These are phyloP conservation scores for Amphiprion percula DNA, from an alignment of 2,113 vertebrate species.

Conservation along the genomic window DNA sequence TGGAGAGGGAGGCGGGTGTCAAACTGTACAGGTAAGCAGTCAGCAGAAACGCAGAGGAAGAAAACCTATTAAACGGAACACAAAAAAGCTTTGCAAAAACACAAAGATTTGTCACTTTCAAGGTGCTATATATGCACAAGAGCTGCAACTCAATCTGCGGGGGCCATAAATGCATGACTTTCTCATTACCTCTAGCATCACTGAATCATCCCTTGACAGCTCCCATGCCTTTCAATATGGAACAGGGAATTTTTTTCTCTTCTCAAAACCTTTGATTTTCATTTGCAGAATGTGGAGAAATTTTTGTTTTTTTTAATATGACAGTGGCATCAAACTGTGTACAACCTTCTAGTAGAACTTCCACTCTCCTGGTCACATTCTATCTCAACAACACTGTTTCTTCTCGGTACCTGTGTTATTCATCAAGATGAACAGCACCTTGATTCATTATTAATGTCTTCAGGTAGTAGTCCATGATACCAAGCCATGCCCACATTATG, in stretches of 20 bases:
- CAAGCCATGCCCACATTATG: conserved; percentile 32
- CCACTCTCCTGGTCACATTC: neutral
- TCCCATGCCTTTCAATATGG: conserved; percentile 37
- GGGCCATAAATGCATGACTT: conserved; percentile 63
- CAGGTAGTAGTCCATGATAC: conserved; percentile 23
- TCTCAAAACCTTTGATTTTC: conserved; percentile 27
- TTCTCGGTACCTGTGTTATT: neutral
- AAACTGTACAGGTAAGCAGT: conserved; percentile 86
- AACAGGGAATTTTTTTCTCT: conserved; percentile 12
- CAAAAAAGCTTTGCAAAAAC: conserved; percentile 41
- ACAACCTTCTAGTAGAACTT: neutral
- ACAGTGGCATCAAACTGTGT: conserved; percentile 33
- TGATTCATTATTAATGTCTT: conserved; percentile 35
- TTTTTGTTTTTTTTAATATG: conserved; percentile 55
- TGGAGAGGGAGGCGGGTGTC: conserved; percentile 86
- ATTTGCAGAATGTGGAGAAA: conserved; percentile 1
- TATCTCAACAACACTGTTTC: neutral
- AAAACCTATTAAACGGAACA: conserved; percentile 62
- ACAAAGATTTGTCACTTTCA: conserved; percentile 53
- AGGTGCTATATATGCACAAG: conserved; percentile 41
- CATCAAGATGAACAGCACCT: conserved; percentile 2
- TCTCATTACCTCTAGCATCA: conserved; percentile 60
- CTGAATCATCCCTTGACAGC: conserved; percentile 42
- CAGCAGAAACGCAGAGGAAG: conserved; percentile 12
- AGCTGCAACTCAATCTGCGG: conserved; percentile 58